A percentile compares a stretch with the other conserved stretches of the same genome.
Evolutionary conservation across 37 sponge, comb jelly and placozoan species (phyloP).

Genomic region (Tethya wilhelma): DNA sequence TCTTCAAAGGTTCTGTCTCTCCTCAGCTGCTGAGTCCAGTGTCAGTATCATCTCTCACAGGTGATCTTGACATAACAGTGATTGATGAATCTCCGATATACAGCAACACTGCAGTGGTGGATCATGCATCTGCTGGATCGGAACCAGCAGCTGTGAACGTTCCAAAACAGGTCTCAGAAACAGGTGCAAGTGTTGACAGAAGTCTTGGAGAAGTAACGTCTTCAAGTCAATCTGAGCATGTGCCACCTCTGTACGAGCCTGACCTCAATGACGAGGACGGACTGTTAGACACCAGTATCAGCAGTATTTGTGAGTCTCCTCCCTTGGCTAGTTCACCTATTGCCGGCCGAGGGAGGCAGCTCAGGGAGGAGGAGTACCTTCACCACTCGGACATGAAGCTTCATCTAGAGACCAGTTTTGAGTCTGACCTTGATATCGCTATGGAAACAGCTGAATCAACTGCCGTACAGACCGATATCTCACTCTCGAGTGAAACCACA

Average conservation of each 20-base stretch:
- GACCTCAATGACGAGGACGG: not conserved
- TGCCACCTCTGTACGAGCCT: not conserved
- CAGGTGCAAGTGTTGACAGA: not conserved
- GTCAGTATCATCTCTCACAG: not conserved
- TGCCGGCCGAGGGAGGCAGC: not conserved
- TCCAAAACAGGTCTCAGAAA: not conserved
- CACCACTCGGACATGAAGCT: not conserved
- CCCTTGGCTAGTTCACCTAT: not conserved
- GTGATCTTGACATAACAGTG: not conserved
- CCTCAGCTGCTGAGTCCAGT: not conserved
- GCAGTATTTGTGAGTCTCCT: constrained; percentile 8
- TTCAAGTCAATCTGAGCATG: too few relatives aligned
- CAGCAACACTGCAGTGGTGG: too few relatives aligned
- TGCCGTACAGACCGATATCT: too few relatives aligned
- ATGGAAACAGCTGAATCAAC: too few relatives aligned
- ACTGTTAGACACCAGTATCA: not conserved
- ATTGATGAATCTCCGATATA: constrained; percentile 7
- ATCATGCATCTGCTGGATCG: too few relatives aligned
- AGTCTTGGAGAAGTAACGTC: too few relatives aligned
- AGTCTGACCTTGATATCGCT: too few relatives aligned
- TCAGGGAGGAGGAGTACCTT: not conserved
- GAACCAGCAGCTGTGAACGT: too few relatives aligned
- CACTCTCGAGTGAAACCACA: too few relatives aligned
- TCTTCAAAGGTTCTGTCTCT: not conserved
- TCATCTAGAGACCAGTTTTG: not conserved